These are phyloP conservation scores for Drosophila subsilvestris DNA, from an alignment of 2,888 invertebrate genomes.

Conservation along the genomic window DNA sequence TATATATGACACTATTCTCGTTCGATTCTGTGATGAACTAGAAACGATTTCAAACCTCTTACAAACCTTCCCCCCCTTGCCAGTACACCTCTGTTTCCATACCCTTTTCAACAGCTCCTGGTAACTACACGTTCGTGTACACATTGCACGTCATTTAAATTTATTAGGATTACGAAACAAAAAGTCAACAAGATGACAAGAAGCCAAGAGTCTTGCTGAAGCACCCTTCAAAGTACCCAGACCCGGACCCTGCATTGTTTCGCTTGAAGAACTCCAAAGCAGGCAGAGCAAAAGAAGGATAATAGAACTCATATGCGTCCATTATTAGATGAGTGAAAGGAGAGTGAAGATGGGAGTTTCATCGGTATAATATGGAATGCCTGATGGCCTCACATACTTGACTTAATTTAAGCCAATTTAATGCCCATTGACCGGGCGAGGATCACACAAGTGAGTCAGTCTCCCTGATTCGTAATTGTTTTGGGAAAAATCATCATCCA, in stretches of 20 bases:
- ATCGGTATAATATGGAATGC: slow-evolving; percentile 21
- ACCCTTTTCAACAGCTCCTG: slow-evolving; percentile 41
- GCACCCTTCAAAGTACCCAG: slow-evolving; percentile 45
- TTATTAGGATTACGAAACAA: slow-evolving; percentile 84
- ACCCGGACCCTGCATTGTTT: slow-evolving; percentile 38
- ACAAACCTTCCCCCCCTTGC: background rate
- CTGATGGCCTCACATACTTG: slow-evolving; percentile 78
- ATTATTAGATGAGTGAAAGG: slow-evolving; percentile 50
- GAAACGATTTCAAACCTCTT: background rate
- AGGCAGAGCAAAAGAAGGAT: slow-evolving; percentile 57
- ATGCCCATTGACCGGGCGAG: slow-evolving; percentile 64
- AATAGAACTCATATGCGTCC: slow-evolving; percentile 66
- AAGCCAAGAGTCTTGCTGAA: slow-evolving; percentile 34
- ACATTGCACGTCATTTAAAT: slow-evolving; percentile 78
- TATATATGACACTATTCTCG: background rate
- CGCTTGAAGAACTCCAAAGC: slow-evolving; percentile 34
- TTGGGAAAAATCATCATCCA: slow-evolving; percentile 35
- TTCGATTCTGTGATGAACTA: background rate
- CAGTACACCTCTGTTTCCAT: slow-evolving; percentile 25
- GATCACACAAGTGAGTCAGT: slow-evolving; percentile 56
- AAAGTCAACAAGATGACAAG: slow-evolving; percentile 73
- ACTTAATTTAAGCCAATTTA: slow-evolving; percentile 84
- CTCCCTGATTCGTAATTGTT: slow-evolving; percentile 66
- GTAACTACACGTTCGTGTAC: slow-evolving; percentile 34
- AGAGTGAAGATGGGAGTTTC: slow-evolving; percentile 13